Evolutionary conservation across 2,113 vertebrate species (phyloP).

Genomic region (Ursus arctos): DNA sequence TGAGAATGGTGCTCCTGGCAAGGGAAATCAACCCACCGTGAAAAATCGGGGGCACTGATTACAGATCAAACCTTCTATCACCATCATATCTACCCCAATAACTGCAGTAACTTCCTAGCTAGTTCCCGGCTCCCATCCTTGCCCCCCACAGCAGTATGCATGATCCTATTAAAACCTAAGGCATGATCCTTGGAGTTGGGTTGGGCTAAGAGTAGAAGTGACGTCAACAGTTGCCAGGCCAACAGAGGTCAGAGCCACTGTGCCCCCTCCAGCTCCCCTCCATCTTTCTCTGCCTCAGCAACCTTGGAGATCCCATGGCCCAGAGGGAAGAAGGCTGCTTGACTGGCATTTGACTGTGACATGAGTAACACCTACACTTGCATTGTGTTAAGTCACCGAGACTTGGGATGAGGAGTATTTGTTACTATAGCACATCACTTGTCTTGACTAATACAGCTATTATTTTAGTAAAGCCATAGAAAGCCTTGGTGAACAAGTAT

Average conservation of each 20-base stretch:
- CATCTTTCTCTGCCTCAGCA: not conserved
- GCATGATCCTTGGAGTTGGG: not conserved
- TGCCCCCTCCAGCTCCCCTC: no score
- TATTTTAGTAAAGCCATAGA: not conserved
- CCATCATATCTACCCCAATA: not conserved
- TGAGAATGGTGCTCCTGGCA: not conserved
- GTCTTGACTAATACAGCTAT: not conserved
- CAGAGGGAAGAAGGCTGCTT: not conserved
- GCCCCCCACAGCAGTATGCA: not conserved
- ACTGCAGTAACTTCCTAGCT: not conserved
- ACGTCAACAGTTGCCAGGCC: not conserved
- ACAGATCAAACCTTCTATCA: not conserved
- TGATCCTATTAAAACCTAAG: not conserved
- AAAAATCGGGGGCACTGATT: not conserved
- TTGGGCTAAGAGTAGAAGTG: not conserved
- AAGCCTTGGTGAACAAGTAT: not conserved
- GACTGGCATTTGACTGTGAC: no score
- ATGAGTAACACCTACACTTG: not conserved
- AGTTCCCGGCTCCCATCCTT: not conserved
- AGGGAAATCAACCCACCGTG: not conserved
- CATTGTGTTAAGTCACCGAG: not conserved
- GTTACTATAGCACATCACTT: not conserved
- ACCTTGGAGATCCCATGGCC: not conserved
- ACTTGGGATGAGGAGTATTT: not conserved
- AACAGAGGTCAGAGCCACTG: rapidly evolving